Base-by-base conservation (phyloP, 2,797 vertebrate species). In the Erethizon dorsatum region DNA sequence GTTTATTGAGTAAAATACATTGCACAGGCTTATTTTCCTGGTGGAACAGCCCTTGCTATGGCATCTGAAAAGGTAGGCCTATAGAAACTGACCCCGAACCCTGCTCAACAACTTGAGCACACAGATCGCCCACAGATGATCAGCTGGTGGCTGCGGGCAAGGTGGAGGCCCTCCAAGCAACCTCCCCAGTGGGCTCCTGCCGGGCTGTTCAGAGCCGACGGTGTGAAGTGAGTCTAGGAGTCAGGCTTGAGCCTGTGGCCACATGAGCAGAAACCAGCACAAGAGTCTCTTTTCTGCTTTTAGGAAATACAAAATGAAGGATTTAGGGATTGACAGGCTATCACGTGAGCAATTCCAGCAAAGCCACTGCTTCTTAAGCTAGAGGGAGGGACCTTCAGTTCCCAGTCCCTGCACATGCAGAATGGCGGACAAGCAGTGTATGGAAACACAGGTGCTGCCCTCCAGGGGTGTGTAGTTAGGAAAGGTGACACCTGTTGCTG, bases 241-340 rank as follows among this genome's bases (percentile, higher is more conserved):
- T 37, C 56, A 26, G 52, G 31, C 45, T 73, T 59, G 52, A 63
- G 63, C 69, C 50, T 83, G 28, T 61, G 84, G 37, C 17, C 26
- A 33, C 2, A 17, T 84, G 37, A 93, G 50, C 47, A 37, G 57
- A 65, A 37, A 50, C 26, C 47, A 79, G 7, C 26, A 77, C 9
- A 22, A 73, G 41, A 47, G 14, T n/a, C 26, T 45, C 37, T 41
- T 41, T 91, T 73, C 57, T 59, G 9, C 63, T 91, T 91, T 78
- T 61, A 63, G 61, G 47, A 91, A 95, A 95, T 41, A 54, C 4
- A 61, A 47, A 87, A 33, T 59, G 85, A 82, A 69, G 50, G 52
- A 52, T 75, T 69, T 61, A 90, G 33, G 45, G 71, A 78, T 83
- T 83, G 77, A 50, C 10, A 17, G 11, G 1, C 13, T 88, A 26